Percentiles rank a stretch among this genome's conserved stretches.
phyloP scores from a whole-genome alignment of 2,888 invertebrate species.

The Frankliniella intonsa region DNA sequence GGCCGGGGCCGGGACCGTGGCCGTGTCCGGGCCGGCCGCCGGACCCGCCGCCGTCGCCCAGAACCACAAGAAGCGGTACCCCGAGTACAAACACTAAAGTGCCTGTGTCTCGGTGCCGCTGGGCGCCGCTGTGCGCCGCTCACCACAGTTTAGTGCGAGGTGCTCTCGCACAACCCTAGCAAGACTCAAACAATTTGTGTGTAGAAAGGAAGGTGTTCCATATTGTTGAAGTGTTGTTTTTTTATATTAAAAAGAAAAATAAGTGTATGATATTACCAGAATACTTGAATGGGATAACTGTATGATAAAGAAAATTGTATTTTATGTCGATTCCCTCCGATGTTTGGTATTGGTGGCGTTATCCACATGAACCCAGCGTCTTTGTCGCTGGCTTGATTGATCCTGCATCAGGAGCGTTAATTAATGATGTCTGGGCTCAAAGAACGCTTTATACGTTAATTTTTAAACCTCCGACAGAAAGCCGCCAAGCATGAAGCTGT shows the following conservation, averaged over 20 bases:
- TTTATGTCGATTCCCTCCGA: conserved; percentile 26
- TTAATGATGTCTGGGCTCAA: background rate
- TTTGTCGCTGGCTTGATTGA: background rate
- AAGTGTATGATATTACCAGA: conserved; percentile 2
- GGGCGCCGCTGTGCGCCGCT: background rate
- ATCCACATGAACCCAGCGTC: conserved; percentile 24
- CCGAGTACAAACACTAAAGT: conserved; percentile 72
- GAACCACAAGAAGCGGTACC: conserved; percentile 55
- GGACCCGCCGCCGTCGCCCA: conserved; percentile 38
- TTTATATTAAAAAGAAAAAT: background rate
- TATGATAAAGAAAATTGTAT: conserved; percentile 19
- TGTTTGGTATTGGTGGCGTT: conserved; percentile 24
- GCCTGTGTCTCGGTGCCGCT: conserved; percentile 31
- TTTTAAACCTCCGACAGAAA: background rate
- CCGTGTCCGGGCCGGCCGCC: conserved; percentile 28
- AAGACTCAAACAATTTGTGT: conserved; percentile 19
- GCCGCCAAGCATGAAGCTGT: conserved; percentile 7
- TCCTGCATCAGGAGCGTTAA: background rate
- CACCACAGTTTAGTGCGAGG: background rate
- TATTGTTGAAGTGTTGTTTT: conserved; percentile 6
- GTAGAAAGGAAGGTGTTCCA: background rate
- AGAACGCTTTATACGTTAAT: conserved; percentile 15
- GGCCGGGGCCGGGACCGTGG: conserved; percentile 2
- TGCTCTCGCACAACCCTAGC: background rate
- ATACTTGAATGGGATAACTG: background rate